Evolutionary conservation across 2,113 vertebrate genomes (phyloP).

Genomic region (Cathartes aura): DNA sequence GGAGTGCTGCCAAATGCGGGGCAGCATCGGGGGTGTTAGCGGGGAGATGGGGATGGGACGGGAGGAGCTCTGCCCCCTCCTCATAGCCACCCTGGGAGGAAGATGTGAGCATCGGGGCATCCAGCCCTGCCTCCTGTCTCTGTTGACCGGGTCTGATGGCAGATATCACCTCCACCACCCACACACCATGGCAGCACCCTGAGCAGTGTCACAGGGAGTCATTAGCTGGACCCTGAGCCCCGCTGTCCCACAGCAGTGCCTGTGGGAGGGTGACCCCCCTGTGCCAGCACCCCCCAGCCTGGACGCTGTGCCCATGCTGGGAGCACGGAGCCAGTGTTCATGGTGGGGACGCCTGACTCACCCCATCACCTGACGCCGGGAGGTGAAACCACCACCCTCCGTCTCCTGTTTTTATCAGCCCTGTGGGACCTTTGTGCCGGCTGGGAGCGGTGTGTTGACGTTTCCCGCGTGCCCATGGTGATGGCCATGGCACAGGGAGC

Average conservation of each 20-base stretch:
- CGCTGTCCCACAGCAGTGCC: fast-evolving
- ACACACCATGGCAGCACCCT: not conserved
- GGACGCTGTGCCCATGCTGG: not conserved
- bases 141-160: fast-evolving
- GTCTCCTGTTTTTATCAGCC: not conserved
- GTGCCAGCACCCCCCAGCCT: fast-evolving
- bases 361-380: fast-evolving
- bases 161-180: not conserved
- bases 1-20: fast-evolving
- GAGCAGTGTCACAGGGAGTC: not conserved
- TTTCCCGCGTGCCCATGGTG: not conserved
- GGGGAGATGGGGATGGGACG: no score
- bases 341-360: not conserved
- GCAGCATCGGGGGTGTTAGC: fast-evolving
- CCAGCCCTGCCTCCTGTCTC: not conserved
- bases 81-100: fast-evolving
- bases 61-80: not conserved
- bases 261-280: not conserved
- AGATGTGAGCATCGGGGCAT: not conserved
- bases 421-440: not conserved
- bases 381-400: not conserved
- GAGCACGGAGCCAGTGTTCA: not conserved
- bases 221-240: not conserved
- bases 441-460: not conserved
- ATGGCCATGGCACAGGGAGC: fast-evolving